Conservation (phyloP, 2,888 invertebrate species). For the Syrista parreyssii region DNA sequence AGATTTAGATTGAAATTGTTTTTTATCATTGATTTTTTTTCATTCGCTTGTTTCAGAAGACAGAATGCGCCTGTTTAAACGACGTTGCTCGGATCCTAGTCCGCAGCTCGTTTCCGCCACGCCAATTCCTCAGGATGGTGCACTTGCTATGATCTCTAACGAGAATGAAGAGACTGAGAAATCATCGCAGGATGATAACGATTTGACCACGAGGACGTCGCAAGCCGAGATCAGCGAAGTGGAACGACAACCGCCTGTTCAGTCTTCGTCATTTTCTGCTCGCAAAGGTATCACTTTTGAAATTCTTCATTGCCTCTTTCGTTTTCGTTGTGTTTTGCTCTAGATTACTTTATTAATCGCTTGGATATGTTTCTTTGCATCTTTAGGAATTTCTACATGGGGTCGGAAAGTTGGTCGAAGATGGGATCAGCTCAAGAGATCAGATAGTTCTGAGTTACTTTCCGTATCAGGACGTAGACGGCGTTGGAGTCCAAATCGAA, state of each 20-base stretch:
- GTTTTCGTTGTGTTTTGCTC: background rate
- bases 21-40: background rate
- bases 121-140: constrained; percentile 50
- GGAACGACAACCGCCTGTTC: constrained; percentile 38
- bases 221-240: constrained; percentile 29
- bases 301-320: background rate
- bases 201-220: constrained; percentile 13
- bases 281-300: constrained; percentile 51
- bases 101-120: constrained; percentile 69
- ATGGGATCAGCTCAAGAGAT: constrained; percentile 72
- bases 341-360: constrained; percentile 8
- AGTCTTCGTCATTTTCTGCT: constrained; percentile 52
- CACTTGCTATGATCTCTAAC: constrained; percentile 12
- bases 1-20: background rate
- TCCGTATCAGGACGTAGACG: constrained; percentile 62
- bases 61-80: constrained; percentile 69
- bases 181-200: constrained; percentile 16
- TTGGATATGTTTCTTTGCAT: background rate
- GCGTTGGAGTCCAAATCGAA: constrained; percentile 67
- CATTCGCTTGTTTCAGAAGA: constrained; percentile 1
- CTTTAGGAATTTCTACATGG: constrained; percentile 72
- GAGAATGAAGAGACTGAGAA: constrained; percentile 12
- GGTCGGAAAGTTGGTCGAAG: constrained; percentile 71
- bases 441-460: constrained; percentile 71
- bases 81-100: constrained; percentile 70